These are phyloP conservation scores for Gracilinanus agilis DNA, from an alignment of 2,113 vertebrate species.

Conservation along the genomic window DNA sequence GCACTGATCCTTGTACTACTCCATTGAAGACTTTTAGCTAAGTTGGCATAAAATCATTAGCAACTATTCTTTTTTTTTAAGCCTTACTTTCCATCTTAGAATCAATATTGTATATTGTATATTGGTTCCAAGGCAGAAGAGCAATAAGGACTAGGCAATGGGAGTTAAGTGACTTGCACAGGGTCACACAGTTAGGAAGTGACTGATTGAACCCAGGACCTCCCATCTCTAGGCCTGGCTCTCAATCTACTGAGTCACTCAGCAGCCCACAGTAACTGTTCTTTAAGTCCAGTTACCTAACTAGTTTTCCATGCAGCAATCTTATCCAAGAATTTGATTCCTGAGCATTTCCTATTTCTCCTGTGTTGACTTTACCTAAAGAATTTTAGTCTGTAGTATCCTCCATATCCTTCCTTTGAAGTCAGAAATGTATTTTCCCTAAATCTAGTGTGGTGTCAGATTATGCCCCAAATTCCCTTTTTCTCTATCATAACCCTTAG, in stretches of 20 bases:
- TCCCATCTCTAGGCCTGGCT: no score
- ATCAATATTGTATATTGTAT: no score
- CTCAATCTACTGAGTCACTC: no score
- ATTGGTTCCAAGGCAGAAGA: no score
- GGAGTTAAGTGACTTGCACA: no score
- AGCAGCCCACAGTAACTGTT: no score
- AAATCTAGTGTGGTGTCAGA: not conserved
- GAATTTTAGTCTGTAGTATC: not conserved
- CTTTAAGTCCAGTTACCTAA: not conserved
- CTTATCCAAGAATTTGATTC: not conserved
- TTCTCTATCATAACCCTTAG: not conserved
- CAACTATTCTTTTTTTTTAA: not conserved
- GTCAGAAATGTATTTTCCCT: not conserved
- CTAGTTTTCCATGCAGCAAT: not conserved
- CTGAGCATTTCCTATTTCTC: not conserved
- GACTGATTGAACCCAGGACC: no score
- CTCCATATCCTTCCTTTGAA: not conserved
- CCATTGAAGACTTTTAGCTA: not conserved
- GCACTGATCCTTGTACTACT: not conserved
- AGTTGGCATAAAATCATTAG: not conserved
- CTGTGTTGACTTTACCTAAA: not conserved
- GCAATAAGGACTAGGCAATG: no score
- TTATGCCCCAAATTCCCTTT: not conserved
- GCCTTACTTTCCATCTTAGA: no score
- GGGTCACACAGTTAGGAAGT: no score